These are phyloP conservation scores for Hyposoter didymator DNA, from an alignment of 2,888 invertebrate genomes.

Conservation along the genomic window DNA sequence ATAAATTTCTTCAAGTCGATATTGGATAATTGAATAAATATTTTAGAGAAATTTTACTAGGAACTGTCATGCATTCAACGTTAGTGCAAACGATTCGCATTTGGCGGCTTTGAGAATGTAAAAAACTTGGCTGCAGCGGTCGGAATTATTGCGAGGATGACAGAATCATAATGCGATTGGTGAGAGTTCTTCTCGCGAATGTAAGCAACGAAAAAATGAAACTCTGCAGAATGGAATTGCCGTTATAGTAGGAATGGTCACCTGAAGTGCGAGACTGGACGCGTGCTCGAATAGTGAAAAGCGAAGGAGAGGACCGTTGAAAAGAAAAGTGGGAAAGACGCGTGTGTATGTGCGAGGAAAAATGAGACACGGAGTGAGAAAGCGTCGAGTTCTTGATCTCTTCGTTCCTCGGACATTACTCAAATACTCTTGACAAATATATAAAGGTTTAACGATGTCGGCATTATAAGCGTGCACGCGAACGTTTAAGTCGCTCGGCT, in stretches of 20 bases:
- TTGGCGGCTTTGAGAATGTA: neutral
- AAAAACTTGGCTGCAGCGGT: conserved; percentile 16
- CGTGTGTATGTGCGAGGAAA: conserved; percentile 10
- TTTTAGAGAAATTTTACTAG: neutral
- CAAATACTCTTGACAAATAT: conserved; percentile 76
- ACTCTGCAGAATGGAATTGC: neutral
- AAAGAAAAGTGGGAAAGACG: conserved; percentile 30
- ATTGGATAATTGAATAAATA: neutral
- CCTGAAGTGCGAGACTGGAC: conserved; percentile 48
- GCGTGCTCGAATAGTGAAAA: conserved; percentile 38
- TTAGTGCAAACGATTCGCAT: conserved; percentile 16
- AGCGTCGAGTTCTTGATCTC: conserved; percentile 64
- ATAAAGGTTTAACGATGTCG: conserved; percentile 76
- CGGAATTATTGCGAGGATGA: conserved; percentile 43
- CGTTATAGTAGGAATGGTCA: conserved; percentile 34
- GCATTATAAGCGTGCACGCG: conserved; percentile 77
- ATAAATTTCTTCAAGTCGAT: neutral
- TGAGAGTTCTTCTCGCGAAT: conserved; percentile 1
- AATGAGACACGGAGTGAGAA: conserved; percentile 43
- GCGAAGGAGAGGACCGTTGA: conserved; percentile 42
- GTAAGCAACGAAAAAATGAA: conserved; percentile 10
- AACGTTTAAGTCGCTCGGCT: conserved; percentile 73
- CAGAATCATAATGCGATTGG: conserved; percentile 41
- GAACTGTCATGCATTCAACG: neutral
- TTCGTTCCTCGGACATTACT: conserved; percentile 74